Percentiles rank a stretch among this genome's conserved stretches.
phyloP scores from a whole-genome alignment of 2,113 vertebrate genomes.

The Bothrops jararaca region DNA sequence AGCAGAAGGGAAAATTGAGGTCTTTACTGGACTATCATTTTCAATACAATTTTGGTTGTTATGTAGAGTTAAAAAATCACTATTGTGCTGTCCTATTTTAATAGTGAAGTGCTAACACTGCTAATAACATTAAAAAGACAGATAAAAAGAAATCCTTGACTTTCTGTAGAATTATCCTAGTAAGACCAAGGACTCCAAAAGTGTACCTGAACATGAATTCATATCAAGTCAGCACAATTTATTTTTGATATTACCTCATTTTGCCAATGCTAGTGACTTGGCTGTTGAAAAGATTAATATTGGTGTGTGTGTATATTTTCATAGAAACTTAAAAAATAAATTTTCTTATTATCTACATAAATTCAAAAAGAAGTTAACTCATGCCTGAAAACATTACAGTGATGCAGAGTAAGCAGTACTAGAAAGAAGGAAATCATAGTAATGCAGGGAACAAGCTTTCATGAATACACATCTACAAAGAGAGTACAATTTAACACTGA shows the following conservation, averaged over 20 bases:
- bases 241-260: conserved; percentile 2
- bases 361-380: not conserved
- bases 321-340: not conserved
- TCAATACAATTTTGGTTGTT: not conserved
- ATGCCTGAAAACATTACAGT: not conserved
- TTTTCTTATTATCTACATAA: conserved; percentile 5
- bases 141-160: not conserved
- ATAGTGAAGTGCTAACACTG: not conserved
- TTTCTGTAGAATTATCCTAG: not conserved
- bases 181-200: not conserved
- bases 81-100: not conserved
- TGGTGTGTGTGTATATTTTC: not conserved
- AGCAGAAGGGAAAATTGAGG: not conserved
- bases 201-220: not conserved
- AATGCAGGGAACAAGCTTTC: conserved; percentile 5
- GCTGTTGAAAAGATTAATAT: not conserved
- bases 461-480: not conserved
- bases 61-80: not conserved
- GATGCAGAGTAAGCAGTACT: conserved; percentile 17
- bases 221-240: conserved; percentile 9
- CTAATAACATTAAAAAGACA: not conserved
- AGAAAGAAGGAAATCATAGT: conserved; percentile 13
- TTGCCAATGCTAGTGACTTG: accelerated
- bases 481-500: conserved; percentile 20
- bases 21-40: not conserved